These are phyloP conservation scores for Acanthosepion esculentum DNA, from an alignment of 2,888 invertebrate species.

Conservation along the genomic window DNA sequence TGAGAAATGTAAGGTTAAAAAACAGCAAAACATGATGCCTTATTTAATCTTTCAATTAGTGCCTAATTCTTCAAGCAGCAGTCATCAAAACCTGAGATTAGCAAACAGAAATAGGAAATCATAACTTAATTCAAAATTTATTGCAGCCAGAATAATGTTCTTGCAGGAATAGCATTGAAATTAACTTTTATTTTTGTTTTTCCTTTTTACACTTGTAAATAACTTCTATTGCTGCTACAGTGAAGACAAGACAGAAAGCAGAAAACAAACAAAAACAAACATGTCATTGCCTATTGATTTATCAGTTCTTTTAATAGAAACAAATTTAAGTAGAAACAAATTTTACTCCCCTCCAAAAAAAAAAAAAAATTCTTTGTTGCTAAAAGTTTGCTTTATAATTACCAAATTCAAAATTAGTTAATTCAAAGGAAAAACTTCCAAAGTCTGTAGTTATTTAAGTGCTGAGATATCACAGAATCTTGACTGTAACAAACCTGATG, in stretches of 20 bases:
- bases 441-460: too few species aligned
- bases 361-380: too few species aligned
- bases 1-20: background rate
- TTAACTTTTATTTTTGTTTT: background rate
- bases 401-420: background rate
- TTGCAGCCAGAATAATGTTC: background rate
- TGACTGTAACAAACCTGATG: too few species aligned
- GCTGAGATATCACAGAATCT: too few species aligned
- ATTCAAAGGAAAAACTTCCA: too few species aligned
- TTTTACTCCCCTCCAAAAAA: background rate
- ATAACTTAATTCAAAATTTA: background rate
- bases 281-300: background rate
- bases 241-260: background rate
- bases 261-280: background rate
- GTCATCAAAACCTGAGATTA: background rate
- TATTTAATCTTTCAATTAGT: conserved; percentile 3
- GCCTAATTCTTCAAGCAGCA: background rate
- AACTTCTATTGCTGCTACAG: too few species aligned
- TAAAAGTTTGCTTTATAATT: background rate
- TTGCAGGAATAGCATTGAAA: background rate
- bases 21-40: background rate
- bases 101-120: background rate
- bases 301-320: background rate
- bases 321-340: too few species aligned
- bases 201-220: too few species aligned